A percentile compares a stretch with the other conserved stretches of the same genome.
phyloP scores from a whole-genome alignment of 2,888 invertebrate genomes.

The Lasius fuliginosus region DNA sequence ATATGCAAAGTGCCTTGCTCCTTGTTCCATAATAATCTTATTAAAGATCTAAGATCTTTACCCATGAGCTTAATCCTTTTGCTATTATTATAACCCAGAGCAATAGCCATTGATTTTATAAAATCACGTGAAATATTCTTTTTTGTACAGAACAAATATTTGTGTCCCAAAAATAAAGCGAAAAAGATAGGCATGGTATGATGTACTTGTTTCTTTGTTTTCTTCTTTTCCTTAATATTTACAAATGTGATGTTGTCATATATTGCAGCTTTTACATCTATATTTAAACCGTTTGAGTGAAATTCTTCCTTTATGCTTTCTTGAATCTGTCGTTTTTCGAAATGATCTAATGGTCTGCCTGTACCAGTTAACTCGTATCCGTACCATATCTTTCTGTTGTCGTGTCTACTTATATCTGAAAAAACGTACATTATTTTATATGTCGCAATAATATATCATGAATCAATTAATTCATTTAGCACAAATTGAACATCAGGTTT shows the following conservation, averaged over 20 bases:
- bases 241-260: constrained; percentile 76
- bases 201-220: constrained; percentile 31
- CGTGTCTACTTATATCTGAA: constrained; percentile 81
- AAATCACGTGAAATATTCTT: constrained; percentile 65
- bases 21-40: constrained; percentile 72
- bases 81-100: constrained; percentile 70
- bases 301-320: constrained; percentile 69
- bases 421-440: constrained; percentile 15
- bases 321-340: constrained; percentile 66
- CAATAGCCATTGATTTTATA: constrained; percentile 65
- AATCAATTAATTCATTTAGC: not conserved
- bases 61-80: constrained; percentile 77
- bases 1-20: constrained; percentile 58
- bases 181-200: constrained; percentile 66
- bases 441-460: not conserved
- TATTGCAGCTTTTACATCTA: constrained; percentile 68
- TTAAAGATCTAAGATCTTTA: constrained; percentile 78
- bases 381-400: constrained; percentile 77
- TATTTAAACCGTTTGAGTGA: constrained; percentile 58
- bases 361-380: constrained; percentile 69
- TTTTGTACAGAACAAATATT: constrained; percentile 78
- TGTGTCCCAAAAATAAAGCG: constrained; percentile 77
- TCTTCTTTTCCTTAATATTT: constrained; percentile 65
- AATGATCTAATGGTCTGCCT: not conserved
- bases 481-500: not conserved